phyloP scores from a whole-genome alignment of 2,888 invertebrate species.

The Pemphredon lugubris region DNA sequence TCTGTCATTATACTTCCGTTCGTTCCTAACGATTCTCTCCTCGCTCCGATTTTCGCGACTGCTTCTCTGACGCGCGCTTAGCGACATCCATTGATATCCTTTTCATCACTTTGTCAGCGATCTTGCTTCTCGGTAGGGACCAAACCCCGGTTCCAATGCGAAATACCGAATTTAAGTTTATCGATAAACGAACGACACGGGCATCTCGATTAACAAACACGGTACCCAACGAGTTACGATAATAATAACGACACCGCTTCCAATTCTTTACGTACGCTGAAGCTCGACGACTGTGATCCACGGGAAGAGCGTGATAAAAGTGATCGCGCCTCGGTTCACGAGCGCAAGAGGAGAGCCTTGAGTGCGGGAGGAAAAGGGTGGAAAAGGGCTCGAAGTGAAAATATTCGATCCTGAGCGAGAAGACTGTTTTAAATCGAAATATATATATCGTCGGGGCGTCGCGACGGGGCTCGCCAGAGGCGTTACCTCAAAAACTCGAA shows the following conservation, averaged over 20 bases:
- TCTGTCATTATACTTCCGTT: constrained; percentile 26
- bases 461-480: constrained; percentile 36
- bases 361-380: neutral
- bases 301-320: too few relatives aligned
- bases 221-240: too few relatives aligned
- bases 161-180: too few relatives aligned
- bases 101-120: constrained; percentile 11
- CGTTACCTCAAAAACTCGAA: constrained; percentile 47
- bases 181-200: too few relatives aligned
- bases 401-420: constrained; percentile 17
- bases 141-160: neutral
- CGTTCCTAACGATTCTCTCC: constrained; percentile 20
- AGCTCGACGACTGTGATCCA: too few relatives aligned
- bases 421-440: constrained; percentile 33
- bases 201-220: too few relatives aligned
- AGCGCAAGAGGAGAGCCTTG: too few relatives aligned
- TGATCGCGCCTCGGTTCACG: too few relatives aligned
- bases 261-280: too few relatives aligned
- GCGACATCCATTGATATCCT: constrained; percentile 10
- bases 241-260: too few relatives aligned
- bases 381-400: constrained; percentile 7
- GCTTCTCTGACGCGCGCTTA: constrained; percentile 26
- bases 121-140: neutral
- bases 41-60: neutral
- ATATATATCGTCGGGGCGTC: constrained; percentile 43